Evolutionary conservation across 2,797 vertebrate genomes (phyloP).

Genomic region (Acrocephalus scirpaceus): DNA sequence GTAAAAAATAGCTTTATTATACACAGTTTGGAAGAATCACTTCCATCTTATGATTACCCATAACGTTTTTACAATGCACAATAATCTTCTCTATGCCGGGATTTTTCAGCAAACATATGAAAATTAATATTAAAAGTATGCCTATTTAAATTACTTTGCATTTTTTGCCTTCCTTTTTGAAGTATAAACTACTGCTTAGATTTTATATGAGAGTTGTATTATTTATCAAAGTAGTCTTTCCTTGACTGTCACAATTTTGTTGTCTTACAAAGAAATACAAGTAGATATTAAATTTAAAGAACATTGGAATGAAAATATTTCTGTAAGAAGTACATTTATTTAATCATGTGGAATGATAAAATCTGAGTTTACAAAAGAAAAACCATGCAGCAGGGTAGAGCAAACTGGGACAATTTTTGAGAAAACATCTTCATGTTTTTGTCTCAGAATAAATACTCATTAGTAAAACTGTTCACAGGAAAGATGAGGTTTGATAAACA

Average conservation of each 20-base stretch:
- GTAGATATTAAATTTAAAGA: background rate
- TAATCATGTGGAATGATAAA: background rate
- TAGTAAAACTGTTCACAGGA: background rate
- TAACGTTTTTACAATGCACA: background rate
- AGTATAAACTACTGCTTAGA: background rate
- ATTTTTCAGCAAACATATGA: background rate
- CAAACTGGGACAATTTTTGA: background rate
- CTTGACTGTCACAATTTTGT: background rate
- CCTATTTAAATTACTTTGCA: background rate
- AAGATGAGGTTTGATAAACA: background rate
- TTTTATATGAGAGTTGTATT: background rate
- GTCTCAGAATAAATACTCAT: background rate
- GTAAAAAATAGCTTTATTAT: background rate
- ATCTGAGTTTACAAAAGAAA: background rate
- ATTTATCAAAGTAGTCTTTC: background rate
- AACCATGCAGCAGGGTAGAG: background rate
- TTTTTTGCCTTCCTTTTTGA: background rate
- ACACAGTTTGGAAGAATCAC: background rate
- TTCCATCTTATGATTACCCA: background rate
- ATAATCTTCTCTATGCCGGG: background rate
- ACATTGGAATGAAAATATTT: background rate
- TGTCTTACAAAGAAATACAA: constrained; percentile 14
- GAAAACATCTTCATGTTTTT: background rate
- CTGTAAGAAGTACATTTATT: background rate
- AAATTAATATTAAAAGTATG: background rate